These are phyloP conservation scores for Rhingia rostrata DNA, from an alignment of 2,888 invertebrate species.

Conservation along the genomic window DNA sequence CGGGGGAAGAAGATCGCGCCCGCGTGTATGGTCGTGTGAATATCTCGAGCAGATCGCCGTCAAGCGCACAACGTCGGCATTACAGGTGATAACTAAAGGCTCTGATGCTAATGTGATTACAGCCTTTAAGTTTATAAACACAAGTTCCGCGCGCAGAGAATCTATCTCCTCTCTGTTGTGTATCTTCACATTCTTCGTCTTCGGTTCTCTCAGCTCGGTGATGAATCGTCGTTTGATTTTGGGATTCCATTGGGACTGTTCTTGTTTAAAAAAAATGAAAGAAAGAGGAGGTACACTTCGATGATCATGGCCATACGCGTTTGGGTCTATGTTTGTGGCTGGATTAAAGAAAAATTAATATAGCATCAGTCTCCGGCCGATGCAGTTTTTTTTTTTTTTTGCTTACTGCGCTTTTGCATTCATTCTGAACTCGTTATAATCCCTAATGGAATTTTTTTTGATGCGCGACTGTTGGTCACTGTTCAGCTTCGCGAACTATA, in stretches of 20 bases:
- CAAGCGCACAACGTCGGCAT: constrained; percentile 78
- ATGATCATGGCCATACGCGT: constrained; percentile 66
- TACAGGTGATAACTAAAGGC: constrained; percentile 81
- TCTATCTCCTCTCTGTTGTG: constrained; percentile 51
- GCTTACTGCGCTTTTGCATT: constrained; percentile 69
- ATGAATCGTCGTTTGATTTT: constrained; percentile 63
- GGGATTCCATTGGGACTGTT: constrained; percentile 60
- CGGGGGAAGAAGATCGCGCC: constrained; percentile 57
- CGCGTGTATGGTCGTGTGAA: constrained; percentile 73
- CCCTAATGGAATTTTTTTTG: constrained; percentile 76
- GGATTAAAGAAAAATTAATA: constrained; percentile 73
- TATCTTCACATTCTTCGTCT: constrained; percentile 73
- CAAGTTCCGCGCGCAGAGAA: constrained; percentile 75
- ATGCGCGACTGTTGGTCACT: constrained; percentile 29
- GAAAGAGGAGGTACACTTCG: constrained; percentile 68
- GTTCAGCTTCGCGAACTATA: constrained; percentile 45
- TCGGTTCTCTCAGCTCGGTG: constrained; percentile 43
- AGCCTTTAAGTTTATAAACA: constrained; percentile 83
- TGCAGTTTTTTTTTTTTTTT: constrained; percentile 25
- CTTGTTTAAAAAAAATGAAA: constrained; percentile 20
- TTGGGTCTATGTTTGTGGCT: constrained; percentile 43
- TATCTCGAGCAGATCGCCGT: constrained; percentile 74
- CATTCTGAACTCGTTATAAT: constrained; percentile 75
- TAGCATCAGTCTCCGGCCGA: constrained; percentile 62
- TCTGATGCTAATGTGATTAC: constrained; percentile 83